Conservation (phyloP, 2,797 vertebrate genomes). For the Acropternis orthonyx region DNA sequence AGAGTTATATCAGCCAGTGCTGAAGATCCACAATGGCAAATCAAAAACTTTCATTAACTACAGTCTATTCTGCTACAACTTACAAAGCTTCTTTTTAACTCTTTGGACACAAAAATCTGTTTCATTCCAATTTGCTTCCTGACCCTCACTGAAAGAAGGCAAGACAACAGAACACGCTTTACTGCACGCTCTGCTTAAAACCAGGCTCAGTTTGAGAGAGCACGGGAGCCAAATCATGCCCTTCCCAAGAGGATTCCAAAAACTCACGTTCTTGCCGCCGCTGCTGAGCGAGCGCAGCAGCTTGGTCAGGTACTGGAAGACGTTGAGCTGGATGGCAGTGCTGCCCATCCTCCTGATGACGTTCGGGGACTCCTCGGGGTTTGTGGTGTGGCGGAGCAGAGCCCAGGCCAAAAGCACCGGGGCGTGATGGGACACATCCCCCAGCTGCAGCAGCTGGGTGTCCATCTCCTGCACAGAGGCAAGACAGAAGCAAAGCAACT, state of each 20-base stretch:
- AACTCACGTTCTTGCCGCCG: conserved; percentile 90
- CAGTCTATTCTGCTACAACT: neutral
- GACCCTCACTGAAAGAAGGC: neutral
- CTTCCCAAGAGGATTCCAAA: neutral
- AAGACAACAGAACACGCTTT: neutral
- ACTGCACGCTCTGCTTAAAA: neutral
- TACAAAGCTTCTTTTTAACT: neutral
- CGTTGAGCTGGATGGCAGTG: conserved; percentile 87
- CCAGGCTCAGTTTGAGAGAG: neutral
- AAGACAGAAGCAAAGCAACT: neutral
- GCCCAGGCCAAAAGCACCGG: conserved; percentile 94
- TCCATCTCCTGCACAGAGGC: conserved; percentile 88
- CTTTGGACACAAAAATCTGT: neutral
- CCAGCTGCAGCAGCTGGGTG: conserved; percentile 87
- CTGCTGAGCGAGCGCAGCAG: conserved; percentile 87
- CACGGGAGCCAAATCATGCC: neutral
- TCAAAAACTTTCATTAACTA: neutral
- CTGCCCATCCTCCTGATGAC: conserved; percentile 88
- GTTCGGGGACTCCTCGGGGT: conserved; percentile 83
- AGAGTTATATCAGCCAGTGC: neutral
- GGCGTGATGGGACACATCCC: conserved; percentile 90
- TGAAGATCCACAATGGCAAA: neutral
- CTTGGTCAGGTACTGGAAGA: conserved; percentile 91
- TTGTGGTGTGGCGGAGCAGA: conserved; percentile 90
- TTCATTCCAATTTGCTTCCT: neutral